Conservation (phyloP, 2,113 vertebrate species). For the Numida meleagris region DNA sequence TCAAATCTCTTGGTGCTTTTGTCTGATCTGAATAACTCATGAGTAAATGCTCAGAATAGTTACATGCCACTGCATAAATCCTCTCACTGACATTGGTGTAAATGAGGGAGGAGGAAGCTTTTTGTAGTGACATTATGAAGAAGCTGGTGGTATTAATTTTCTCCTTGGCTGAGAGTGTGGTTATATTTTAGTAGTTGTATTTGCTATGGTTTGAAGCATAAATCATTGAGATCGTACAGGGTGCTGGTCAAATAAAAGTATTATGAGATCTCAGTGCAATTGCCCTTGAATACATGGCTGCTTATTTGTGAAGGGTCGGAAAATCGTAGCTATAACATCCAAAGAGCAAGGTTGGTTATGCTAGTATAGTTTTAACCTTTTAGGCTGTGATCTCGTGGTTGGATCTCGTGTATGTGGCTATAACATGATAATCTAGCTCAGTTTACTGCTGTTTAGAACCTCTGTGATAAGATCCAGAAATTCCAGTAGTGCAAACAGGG, state of each 20-base stretch:
- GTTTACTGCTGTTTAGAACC: neutral
- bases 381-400: neutral
- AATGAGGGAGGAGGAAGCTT: neutral
- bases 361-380: neutral
- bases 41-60: neutral
- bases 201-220: neutral
- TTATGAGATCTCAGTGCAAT: neutral
- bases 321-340: neutral
- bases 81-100: neutral
- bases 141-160: neutral
- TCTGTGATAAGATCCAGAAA: neutral
- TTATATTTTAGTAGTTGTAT: neutral
- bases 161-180: neutral
- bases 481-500: neutral
- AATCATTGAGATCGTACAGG: neutral
- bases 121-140: neutral
- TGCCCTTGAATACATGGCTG: neutral
- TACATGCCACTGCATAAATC: neutral
- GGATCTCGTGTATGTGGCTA: neutral
- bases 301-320: neutral
- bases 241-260: neutral
- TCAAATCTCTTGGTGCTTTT: neutral
- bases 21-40: neutral
- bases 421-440: neutral
- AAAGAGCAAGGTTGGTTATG: neutral